A percentile compares a stretch with the other conserved stretches of the same genome.
phyloP scores from a whole-genome alignment of 1,140 invertebrate genomes.

The Cydia pomonella region DNA sequence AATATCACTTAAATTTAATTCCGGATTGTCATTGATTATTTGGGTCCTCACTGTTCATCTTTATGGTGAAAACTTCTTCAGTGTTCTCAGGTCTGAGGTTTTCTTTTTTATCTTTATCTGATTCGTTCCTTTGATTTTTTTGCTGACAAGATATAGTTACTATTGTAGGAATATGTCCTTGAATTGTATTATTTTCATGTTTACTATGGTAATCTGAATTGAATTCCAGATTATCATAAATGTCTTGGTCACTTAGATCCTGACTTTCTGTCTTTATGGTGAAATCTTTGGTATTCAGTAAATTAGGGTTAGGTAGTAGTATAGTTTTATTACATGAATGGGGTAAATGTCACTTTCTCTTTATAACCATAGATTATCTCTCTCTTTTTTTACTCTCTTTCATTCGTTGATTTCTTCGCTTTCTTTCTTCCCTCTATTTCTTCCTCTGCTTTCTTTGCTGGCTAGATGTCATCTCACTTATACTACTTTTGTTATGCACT shows the following conservation, averaged over 20 bases:
- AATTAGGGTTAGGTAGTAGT: neutral
- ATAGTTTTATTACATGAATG: too few species aligned
- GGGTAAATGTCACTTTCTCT: neutral
- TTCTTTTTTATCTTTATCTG: too few species aligned
- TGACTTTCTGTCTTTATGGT: neutral
- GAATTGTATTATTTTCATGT: neutral
- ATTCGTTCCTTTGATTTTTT: neutral
- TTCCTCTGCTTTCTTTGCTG: neutral
- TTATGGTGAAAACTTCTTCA: neutral
- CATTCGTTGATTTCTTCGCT: neutral
- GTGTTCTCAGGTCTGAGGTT: neutral
- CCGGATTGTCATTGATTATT: neutral
- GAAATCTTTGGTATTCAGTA: neutral
- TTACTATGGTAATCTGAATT: neutral
- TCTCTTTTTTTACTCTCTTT: neutral
- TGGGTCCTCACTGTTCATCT: neutral
- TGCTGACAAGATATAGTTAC: neutral
- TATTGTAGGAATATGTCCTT: neutral
- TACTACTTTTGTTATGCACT: slow-evolving; percentile 2
- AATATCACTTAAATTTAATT: neutral
- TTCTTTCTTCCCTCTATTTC: neutral
- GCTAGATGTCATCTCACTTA: neutral
- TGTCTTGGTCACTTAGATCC: neutral
- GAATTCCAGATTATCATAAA: neutral
- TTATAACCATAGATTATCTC: neutral